Conservation (phyloP, 2,888 invertebrate genomes). For the Stegophylla sp. region DNA sequence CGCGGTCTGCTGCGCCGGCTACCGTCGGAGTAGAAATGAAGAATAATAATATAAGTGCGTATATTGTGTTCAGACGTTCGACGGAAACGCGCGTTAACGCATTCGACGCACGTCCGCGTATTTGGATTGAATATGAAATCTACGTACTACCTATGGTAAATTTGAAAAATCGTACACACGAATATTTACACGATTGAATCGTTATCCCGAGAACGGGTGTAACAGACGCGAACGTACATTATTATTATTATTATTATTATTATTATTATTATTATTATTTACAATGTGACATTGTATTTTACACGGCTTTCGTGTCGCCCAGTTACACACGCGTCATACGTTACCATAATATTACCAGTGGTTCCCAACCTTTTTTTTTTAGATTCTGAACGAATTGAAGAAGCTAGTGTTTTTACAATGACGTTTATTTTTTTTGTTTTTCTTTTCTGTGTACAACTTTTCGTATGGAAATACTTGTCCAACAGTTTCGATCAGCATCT, state of each 20-base stretch:
- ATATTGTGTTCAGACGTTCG: neutral
- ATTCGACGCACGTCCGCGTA: slow-evolving; percentile 45
- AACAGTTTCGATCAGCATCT: slow-evolving; percentile 10
- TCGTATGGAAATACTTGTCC: slow-evolving; percentile 27
- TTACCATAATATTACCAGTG: too few relatives aligned
- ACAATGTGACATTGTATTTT: slow-evolving; percentile 25
- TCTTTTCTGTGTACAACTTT: too few relatives aligned
- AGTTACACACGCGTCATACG: too few relatives aligned
- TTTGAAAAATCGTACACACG: slow-evolving; percentile 22
- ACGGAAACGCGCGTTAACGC: slow-evolving; percentile 22
- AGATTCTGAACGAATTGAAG: too few relatives aligned
- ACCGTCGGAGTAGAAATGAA: neutral
- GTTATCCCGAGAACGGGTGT: slow-evolving; percentile 36
- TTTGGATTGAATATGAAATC: slow-evolving; percentile 50
- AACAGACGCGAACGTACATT: slow-evolving; percentile 9
- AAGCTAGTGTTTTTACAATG: too few relatives aligned
- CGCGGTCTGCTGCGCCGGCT: neutral
- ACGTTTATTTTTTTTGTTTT: too few relatives aligned
- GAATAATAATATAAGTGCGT: neutral
- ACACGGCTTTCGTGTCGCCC: slow-evolving; percentile 11
- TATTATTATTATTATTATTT: too few relatives aligned
- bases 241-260: too few relatives aligned
- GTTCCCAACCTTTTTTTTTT: too few relatives aligned
- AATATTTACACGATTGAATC: slow-evolving; percentile 53
- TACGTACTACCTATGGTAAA: slow-evolving; percentile 43